These are phyloP conservation scores for Sphyrna mokarran DNA, from an alignment of 2,113 vertebrate species.

Conservation along the genomic window DNA sequence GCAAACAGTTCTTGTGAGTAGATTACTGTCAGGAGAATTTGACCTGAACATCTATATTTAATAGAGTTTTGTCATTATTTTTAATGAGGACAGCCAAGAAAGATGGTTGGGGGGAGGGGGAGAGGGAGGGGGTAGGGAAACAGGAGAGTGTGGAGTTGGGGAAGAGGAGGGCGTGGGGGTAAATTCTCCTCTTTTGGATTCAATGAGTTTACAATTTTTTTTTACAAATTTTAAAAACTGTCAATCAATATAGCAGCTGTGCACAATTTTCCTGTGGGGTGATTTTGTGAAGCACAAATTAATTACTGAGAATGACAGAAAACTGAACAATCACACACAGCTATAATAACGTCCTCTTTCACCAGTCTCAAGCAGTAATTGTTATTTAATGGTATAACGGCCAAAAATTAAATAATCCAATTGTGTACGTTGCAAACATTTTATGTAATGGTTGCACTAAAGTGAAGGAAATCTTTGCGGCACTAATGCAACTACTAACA, in stretches of 20 bases:
- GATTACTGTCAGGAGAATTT: neutral
- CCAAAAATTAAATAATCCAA: constrained; percentile 14
- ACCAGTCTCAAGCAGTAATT: neutral
- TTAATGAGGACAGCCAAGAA: constrained; percentile 20
- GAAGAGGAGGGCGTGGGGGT: neutral
- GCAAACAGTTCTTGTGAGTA: neutral
- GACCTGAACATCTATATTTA: constrained; percentile 4
- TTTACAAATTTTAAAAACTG: constrained; percentile 22
- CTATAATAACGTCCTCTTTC: constrained; percentile 12
- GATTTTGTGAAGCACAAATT: constrained; percentile 25
- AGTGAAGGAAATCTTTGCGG: neutral
- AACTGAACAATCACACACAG: neutral
- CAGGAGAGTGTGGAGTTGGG: too few species aligned
- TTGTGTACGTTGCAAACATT: neutral
- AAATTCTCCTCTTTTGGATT: neutral
- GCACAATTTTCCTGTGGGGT: neutral
- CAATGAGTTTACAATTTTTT: constrained; percentile 6
- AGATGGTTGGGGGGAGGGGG: neutral
- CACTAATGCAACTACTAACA: neutral
- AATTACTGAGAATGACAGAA: constrained; percentile 33
- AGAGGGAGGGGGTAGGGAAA: too few species aligned
- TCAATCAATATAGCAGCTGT: neutral
- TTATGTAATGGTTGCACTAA: neutral
- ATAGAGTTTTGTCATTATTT: constrained; percentile 25
- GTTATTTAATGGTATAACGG: neutral